Base-by-base conservation (phyloP, 2,797 vertebrate species). In the Basileuterus tristriatus region DNA sequence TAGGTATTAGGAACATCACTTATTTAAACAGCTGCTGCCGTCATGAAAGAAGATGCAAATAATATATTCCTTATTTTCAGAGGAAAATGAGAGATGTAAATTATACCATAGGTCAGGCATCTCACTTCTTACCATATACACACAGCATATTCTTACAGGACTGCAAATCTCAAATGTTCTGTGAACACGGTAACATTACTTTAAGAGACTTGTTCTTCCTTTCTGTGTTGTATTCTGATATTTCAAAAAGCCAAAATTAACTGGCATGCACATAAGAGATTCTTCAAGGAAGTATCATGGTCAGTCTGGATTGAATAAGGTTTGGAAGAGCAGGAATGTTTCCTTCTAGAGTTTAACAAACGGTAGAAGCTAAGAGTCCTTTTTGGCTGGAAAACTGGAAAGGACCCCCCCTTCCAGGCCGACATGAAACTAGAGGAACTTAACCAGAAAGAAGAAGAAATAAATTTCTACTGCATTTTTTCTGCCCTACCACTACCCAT, bases 261-360 rank as follows among this genome's bases (percentile, higher is more conserved):
- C 12, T 22, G 59, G 12, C 9, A 87, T 16, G 29, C 5, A 56
- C 4, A 1, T 44, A 86, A 83, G 43, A 76, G 8, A 84, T 5
- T 90, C 36, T 30, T 92, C 46, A 87, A 81, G 23, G 32, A 67
- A 87, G n/a, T 6, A 50, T 64, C 72, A 64, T 3, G 22, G 36
- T 75, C 60, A 72, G 47, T 6, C 29, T 47, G 41, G 23, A 59
- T 21, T 39, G 37, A 52, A 76, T 23, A 94, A 83, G 8, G 52
- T 85, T 93, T 86, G 49, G 75, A 88, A 93, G 23, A 87, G 67
- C 27, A 75, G 43, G 41, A 36, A 36, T 8, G 23, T 86, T 97
- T 97, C 95, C 34, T 76, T 88, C 47, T 76, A 74, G 41, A 95
- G 70, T 95, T 94, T 94, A 90, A 69, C 24, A 77, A 89, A 72